Percentiles rank a stretch among this genome's conserved stretches.
These are phyloP conservation scores for Digitonthophagus gazella DNA, from an alignment of 2,888 invertebrate genomes.

Conservation along the genomic window DNA sequence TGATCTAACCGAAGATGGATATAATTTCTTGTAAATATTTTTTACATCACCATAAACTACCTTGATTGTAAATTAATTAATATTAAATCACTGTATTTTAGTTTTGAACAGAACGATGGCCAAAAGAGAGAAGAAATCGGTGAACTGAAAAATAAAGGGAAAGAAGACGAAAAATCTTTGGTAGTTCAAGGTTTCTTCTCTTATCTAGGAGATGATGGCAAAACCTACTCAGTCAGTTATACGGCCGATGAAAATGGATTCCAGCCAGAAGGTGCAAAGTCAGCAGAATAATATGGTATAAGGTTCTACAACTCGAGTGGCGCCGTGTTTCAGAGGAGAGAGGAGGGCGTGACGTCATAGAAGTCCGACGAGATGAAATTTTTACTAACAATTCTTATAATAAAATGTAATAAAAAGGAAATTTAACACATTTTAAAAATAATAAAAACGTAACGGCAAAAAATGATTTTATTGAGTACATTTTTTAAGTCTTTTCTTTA, in stretches of 20 bases:
- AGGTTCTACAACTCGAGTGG: too few species aligned
- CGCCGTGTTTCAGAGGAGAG: too few species aligned
- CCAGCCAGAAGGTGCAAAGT: conserved; percentile 51
- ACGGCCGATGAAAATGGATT: conserved; percentile 58
- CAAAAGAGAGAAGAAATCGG: conserved; percentile 50
- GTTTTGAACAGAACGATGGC: conserved; percentile 54
- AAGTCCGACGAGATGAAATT: too few species aligned
- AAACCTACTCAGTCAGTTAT: conserved; percentile 51
- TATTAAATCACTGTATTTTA: conserved; percentile 30
- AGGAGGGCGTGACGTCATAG: too few species aligned
- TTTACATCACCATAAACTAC: not conserved
- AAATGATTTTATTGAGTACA: too few species aligned
- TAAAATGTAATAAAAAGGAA: too few species aligned
- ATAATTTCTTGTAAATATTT: not conserved
- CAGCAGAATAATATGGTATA: too few species aligned
- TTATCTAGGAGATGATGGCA: conserved; percentile 54
- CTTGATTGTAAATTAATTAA: too few species aligned
- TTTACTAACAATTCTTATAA: too few species aligned
- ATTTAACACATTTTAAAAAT: too few species aligned
- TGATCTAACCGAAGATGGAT: not conserved
- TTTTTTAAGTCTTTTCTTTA: too few species aligned
- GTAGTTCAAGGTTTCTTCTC: conserved; percentile 51
- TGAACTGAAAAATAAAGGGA: conserved; percentile 50
- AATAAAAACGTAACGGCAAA: too few species aligned
- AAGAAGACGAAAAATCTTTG: conserved; percentile 51